Percentiles rank a stretch among this genome's conserved stretches.
phyloP scores from a whole-genome alignment of 2,113 vertebrate genomes.

The Cephalopholis sonnerati region DNA sequence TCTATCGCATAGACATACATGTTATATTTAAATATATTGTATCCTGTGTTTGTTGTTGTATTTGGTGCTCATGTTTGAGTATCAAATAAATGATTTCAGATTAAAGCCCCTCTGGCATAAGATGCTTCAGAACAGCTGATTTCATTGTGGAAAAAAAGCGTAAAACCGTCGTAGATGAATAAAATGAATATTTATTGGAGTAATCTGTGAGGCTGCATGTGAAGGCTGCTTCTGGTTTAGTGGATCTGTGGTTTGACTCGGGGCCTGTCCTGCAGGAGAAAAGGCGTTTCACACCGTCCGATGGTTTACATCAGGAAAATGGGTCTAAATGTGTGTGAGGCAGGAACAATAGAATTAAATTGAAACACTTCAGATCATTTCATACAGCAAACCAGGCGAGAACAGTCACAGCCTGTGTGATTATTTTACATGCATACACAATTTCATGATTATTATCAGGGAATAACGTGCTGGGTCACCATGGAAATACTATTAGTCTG shows the following conservation, averaged over 20 bases:
- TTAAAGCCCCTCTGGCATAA: slow-evolving; percentile 43
- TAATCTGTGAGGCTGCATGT: slow-evolving; percentile 42
- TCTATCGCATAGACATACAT: background rate
- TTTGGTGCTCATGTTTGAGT: background rate
- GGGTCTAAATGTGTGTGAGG: slow-evolving; percentile 11
- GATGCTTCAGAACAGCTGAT: slow-evolving; percentile 63
- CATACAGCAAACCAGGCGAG: background rate
- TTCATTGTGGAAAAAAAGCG: slow-evolving; percentile 47
- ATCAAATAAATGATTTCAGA: background rate
- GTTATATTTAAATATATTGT: background rate
- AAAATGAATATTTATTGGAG: background rate
- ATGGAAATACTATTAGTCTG: background rate
- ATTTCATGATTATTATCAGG: background rate
- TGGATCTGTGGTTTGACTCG: slow-evolving; percentile 32
- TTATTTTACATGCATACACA: background rate
- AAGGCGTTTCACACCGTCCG: slow-evolving; percentile 65
- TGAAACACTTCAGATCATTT: background rate
- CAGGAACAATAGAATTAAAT: background rate
- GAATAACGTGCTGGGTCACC: background rate
- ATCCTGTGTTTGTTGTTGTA: background rate
- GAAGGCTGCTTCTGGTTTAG: slow-evolving; percentile 18
- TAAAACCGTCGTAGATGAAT: background rate
- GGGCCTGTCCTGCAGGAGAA: slow-evolving; percentile 65
- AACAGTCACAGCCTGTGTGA: too few species aligned
- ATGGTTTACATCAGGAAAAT: slow-evolving; percentile 41